Conservation (phyloP, 2,113 vertebrate genomes). For the Daubentonia madagascariensis region DNA sequence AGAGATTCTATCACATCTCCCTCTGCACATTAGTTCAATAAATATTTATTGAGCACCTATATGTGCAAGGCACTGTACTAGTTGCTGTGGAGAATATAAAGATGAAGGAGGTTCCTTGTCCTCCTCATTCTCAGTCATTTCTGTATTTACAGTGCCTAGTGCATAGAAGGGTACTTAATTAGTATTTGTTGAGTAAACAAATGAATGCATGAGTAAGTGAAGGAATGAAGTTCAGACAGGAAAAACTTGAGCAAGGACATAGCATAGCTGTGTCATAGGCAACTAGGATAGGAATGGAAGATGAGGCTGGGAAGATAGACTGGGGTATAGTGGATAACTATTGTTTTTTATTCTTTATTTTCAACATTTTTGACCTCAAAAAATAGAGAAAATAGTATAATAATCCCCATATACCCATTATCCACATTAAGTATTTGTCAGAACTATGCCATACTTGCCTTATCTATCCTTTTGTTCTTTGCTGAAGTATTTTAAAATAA, state of each 20-base stretch:
- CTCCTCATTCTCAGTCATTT: background rate
- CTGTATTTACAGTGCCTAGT: background rate
- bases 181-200: background rate
- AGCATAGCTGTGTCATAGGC: background rate
- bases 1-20: background rate
- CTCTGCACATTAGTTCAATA: background rate
- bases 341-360: conserved; percentile 29
- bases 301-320: background rate
- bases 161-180: background rate
- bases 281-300: background rate
- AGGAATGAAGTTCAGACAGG: conserved; percentile 21
- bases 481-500: conserved; percentile 42
- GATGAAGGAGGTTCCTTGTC: background rate
- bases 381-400: background rate
- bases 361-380: conserved; percentile 23
- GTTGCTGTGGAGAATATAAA: background rate
- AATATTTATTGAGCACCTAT: background rate
- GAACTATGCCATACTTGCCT: background rate
- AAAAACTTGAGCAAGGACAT: background rate
- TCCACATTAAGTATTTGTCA: background rate
- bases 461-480: conserved; percentile 18
- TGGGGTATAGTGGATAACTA: background rate
- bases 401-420: background rate
- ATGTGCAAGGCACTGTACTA: background rate
- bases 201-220: background rate